These are phyloP conservation scores for Plecturocebus donacophilus DNA, from an alignment of 2,113 vertebrate species.

Conservation along the genomic window DNA sequence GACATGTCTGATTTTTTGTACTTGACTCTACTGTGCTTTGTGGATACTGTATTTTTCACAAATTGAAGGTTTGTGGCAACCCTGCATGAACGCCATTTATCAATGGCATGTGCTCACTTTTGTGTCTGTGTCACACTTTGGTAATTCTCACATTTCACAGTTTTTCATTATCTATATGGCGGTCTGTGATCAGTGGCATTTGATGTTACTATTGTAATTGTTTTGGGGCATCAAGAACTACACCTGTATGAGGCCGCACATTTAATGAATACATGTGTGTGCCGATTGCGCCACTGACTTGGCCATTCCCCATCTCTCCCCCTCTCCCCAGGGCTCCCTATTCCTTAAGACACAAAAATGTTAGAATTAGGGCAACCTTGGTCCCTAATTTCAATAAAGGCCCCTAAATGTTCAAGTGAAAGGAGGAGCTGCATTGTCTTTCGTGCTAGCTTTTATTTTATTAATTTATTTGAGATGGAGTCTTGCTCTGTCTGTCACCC, in stretches of 20 bases:
- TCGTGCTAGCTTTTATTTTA: too few species aligned
- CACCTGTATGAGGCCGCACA: neutral
- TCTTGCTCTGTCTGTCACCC: neutral
- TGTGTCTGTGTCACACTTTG: neutral
- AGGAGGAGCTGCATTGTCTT: neutral
- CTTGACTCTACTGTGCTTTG: neutral
- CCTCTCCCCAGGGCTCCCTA: neutral
- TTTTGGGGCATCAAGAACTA: neutral
- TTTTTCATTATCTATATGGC: neutral
- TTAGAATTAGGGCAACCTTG: neutral
- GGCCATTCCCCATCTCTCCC: neutral
- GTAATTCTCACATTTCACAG: neutral
- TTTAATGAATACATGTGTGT: neutral
- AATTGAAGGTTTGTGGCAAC: neutral
- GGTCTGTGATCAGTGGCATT: neutral
- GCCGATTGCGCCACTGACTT: neutral
- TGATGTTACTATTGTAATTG: neutral
- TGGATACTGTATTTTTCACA: neutral
- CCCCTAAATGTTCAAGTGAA: neutral
- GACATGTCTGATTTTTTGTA: neutral
- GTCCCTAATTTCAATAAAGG: neutral
- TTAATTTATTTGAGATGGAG: neutral
- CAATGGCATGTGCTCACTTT: neutral
- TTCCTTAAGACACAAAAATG: neutral
- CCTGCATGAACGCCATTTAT: neutral